A percentile compares a stretch with the other conserved stretches of the same genome.
Conservation (phyloP, 2,888 invertebrate species). For the Drosophila sordidula region DNA sequence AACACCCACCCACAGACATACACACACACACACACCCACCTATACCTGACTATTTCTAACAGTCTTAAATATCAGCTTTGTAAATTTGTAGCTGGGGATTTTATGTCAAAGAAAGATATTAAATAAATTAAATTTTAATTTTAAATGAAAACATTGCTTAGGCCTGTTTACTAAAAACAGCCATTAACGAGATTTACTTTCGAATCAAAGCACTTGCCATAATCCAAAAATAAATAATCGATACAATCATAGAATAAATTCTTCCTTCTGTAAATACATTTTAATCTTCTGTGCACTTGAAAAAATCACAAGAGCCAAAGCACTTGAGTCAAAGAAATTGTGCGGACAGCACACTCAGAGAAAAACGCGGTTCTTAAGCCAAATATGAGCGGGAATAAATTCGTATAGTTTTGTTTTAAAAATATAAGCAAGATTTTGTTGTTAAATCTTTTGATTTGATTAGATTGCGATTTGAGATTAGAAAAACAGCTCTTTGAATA, state of each 20-base stretch:
- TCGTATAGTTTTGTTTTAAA: too few relatives aligned
- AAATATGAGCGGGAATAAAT: too few relatives aligned
- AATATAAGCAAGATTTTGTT: too few relatives aligned
- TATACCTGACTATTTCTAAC: neutral
- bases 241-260: conserved; percentile 1
- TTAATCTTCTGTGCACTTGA: neutral
- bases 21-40: neutral
- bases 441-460: too few relatives aligned
- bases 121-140: conserved; percentile 18
- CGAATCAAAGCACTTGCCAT: neutral
- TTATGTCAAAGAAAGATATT: conserved; percentile 13
- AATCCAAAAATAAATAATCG: conserved; percentile 2
- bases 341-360: too few relatives aligned
- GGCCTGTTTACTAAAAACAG: neutral
- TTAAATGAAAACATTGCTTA: neutral
- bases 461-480: too few relatives aligned
- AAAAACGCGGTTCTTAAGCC: too few relatives aligned
- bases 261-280: neutral
- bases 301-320: too few relatives aligned
- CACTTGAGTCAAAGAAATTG: neutral
- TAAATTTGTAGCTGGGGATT: neutral
- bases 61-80: conserved; percentile 3
- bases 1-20: conserved; percentile 1
- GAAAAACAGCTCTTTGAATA: too few relatives aligned
- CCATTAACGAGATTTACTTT: neutral